Percentiles rank a stretch among this genome's conserved stretches.
Conservation (phyloP, 2,888 invertebrate genomes). For the Didymodactylos carnosus region DNA sequence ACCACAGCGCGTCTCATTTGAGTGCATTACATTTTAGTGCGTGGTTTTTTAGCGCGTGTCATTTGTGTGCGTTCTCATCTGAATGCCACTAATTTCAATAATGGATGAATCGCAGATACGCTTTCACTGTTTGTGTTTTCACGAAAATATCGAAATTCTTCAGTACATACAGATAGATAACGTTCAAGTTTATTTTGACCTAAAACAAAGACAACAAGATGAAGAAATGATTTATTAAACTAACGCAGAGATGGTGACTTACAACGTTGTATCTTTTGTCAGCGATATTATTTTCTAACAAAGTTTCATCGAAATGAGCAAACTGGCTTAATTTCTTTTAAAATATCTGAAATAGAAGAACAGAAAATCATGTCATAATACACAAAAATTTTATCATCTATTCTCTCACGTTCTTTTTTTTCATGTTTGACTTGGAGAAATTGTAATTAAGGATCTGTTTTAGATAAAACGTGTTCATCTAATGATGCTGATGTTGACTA, state of each 20-base stretch:
- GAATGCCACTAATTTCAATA: not conserved
- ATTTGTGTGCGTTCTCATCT: too few relatives aligned
- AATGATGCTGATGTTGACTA: not conserved
- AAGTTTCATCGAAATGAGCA: not conserved
- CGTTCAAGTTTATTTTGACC: not conserved
- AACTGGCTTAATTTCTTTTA: not conserved
- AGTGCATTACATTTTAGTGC: too few relatives aligned
- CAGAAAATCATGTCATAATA: too few relatives aligned
- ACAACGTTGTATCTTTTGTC: not conserved
- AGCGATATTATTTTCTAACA: not conserved
- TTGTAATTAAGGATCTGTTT: too few relatives aligned
- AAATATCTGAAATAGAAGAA: not conserved
- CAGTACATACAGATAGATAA: not conserved
- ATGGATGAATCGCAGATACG: not conserved
- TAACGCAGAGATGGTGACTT: not conserved
- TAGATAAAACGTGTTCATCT: not conserved
- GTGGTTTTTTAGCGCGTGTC: too few relatives aligned
- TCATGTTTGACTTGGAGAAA: too few relatives aligned
- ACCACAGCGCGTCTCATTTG: too few relatives aligned
- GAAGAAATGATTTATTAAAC: not conserved
- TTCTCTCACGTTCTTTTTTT: too few relatives aligned
- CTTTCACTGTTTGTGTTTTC: not conserved
- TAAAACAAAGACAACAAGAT: not conserved
- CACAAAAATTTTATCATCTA: too few relatives aligned
- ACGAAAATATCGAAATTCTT: not conserved